phyloP scores from a whole-genome alignment of 92 coral and sea anemone genomes.

The Anthopleura xanthogrammica region DNA sequence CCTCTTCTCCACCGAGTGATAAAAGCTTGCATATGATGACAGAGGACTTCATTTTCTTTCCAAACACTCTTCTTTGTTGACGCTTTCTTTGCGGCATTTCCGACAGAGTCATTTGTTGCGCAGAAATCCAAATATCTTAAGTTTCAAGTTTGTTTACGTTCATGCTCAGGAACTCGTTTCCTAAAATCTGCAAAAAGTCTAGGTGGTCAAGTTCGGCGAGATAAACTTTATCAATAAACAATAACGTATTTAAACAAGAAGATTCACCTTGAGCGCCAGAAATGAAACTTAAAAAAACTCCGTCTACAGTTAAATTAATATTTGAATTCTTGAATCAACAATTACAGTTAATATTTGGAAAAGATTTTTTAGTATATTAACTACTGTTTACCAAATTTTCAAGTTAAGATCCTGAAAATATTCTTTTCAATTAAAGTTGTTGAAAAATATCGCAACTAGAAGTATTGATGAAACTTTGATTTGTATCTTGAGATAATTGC shows the following conservation, averaged over 20 bases:
- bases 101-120: background rate
- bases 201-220: background rate
- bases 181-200: background rate
- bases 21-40: background rate
- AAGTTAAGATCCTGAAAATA: background rate
- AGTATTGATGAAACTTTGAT: background rate
- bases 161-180: background rate
- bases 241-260: background rate
- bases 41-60: background rate
- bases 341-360: background rate
- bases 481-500: background rate
- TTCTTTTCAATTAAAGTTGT: background rate
- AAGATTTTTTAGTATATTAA: background rate
- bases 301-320: too few species aligned
- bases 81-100: conserved; percentile 3
- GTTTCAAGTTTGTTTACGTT: conserved; percentile 26
- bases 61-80: background rate
- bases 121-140: conserved; percentile 4
- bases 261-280: background rate
- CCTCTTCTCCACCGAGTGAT: background rate
- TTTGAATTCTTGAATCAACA: background rate
- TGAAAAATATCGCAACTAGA: background rate
- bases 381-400: background rate
- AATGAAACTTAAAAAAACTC: too few species aligned
- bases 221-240: background rate